A percentile compares a stretch with the other conserved stretches of the same genome.
Conservation (phyloP, 1,140 invertebrate species). For the Scaptomyza pallida region DNA sequence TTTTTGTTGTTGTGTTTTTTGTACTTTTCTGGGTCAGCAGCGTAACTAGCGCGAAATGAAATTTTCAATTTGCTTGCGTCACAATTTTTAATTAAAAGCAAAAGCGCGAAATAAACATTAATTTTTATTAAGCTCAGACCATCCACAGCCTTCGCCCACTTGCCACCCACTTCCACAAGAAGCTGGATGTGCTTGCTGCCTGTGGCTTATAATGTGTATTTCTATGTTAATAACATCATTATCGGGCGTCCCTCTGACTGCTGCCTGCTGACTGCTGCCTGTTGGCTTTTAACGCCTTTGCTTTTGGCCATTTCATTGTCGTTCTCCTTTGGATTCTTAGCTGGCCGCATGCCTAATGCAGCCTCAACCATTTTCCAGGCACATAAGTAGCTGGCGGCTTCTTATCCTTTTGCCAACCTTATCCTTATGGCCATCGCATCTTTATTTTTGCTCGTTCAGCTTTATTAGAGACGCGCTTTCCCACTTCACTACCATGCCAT, state of each 20-base stretch:
- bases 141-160: not conserved
- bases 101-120: slow-evolving; percentile 75
- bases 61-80: slow-evolving; percentile 74
- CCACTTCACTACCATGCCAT: not conserved
- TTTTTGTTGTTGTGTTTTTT: too few relatives aligned
- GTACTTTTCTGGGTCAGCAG: slow-evolving; percentile 56
- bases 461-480: slow-evolving; percentile 44
- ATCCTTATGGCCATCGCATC: slow-evolving; percentile 77
- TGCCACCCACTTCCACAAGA: too few relatives aligned
- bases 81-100: slow-evolving; percentile 79
- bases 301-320: slow-evolving; percentile 50
- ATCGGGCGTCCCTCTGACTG: slow-evolving; percentile 38
- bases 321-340: slow-evolving; percentile 28
- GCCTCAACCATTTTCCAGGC: slow-evolving; percentile 44
- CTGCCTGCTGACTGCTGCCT: too few relatives aligned
- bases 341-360: slow-evolving; percentile 61
- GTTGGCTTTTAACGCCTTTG: slow-evolving; percentile 66
- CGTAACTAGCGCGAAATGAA: slow-evolving; percentile 35
- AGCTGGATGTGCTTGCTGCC: not conserved
- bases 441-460: slow-evolving; percentile 78
- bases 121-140: slow-evolving; percentile 62
- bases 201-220: slow-evolving; percentile 67
- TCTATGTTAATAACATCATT: slow-evolving; percentile 80
- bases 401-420: slow-evolving; percentile 44
- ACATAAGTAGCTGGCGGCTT: slow-evolving; percentile 44